Percentiles rank a stretch among this genome's conserved stretches.
Conservation (phyloP, 2,888 invertebrate species). For the Epirrhoe tristata region DNA sequence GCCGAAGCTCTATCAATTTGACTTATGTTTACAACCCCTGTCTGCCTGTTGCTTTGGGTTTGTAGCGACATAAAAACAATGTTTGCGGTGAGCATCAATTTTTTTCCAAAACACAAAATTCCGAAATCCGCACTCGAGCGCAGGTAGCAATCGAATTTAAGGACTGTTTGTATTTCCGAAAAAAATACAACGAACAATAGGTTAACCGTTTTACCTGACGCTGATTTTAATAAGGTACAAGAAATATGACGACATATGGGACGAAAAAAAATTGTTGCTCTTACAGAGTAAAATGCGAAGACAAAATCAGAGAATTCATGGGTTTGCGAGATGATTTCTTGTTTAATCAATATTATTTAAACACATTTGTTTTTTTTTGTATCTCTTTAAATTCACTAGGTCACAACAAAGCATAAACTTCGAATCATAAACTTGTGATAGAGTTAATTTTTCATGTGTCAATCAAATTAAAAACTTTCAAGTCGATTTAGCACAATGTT, state of each 20-base stretch:
- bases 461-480: no score
- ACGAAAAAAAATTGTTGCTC: conserved; percentile 46
- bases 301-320: neutral
- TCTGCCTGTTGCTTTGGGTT: conserved; percentile 52
- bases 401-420: no score
- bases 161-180: conserved; percentile 82
- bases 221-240: conserved; percentile 80
- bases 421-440: no score
- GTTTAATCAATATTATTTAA: neutral
- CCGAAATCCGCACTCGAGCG: conserved; percentile 78
- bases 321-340: neutral
- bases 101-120: conserved; percentile 76
- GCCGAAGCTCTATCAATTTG: neutral
- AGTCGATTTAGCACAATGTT: no score
- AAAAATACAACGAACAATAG: conserved; percentile 75
- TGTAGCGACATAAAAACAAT: conserved; percentile 77
- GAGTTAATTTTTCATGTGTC: no score
- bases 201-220: conserved; percentile 77
- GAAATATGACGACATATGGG: conserved; percentile 82
- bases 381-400: no score
- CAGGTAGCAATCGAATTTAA: conserved; percentile 81
- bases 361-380: neutral
- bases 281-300: conserved; percentile 2
- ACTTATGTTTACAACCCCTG: conserved; percentile 58
- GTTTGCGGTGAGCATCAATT: conserved; percentile 80